A percentile compares a stretch with the other conserved stretches of the same genome.
Evolutionary conservation across 2,113 vertebrate genomes (phyloP).

Genomic region (Toxotes jaculatrix): DNA sequence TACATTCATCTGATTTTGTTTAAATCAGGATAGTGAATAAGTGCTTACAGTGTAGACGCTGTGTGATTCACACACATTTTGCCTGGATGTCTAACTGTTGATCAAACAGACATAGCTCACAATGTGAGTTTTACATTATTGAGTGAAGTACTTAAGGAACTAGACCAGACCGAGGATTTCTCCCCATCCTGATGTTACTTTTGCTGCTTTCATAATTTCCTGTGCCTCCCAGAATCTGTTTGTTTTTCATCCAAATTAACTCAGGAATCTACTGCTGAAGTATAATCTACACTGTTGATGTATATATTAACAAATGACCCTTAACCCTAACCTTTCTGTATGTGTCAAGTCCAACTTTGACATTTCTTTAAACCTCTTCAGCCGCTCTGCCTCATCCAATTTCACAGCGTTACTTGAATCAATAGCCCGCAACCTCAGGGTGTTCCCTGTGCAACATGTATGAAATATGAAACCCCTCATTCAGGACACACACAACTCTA

Average conservation of each 20-base stretch:
- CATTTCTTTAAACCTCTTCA: background rate
- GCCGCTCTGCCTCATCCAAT: background rate
- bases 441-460: background rate
- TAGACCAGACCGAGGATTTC: too few species aligned
- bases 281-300: background rate
- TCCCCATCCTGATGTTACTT: too few species aligned
- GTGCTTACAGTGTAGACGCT: too few species aligned
- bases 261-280: background rate
- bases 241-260: background rate
- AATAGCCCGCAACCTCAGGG: background rate
- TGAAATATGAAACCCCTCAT: slow-evolving; percentile 29
- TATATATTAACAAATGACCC: slow-evolving; percentile 11
- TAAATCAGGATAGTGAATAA: too few species aligned
- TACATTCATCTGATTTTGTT: too few species aligned
- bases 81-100: too few species aligned
- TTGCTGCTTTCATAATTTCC: background rate
- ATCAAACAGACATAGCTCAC: too few species aligned
- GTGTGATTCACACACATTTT: too few species aligned
- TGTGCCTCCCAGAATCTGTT: slow-evolving; percentile 27
- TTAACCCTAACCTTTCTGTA: background rate
- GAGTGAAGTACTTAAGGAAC: too few species aligned
- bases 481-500: background rate
- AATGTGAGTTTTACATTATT: too few species aligned
- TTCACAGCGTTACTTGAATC: background rate
- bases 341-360: background rate